phyloP scores from a whole-genome alignment of 2,797 vertebrate genomes.

The Bucorvus abyssinicus region DNA sequence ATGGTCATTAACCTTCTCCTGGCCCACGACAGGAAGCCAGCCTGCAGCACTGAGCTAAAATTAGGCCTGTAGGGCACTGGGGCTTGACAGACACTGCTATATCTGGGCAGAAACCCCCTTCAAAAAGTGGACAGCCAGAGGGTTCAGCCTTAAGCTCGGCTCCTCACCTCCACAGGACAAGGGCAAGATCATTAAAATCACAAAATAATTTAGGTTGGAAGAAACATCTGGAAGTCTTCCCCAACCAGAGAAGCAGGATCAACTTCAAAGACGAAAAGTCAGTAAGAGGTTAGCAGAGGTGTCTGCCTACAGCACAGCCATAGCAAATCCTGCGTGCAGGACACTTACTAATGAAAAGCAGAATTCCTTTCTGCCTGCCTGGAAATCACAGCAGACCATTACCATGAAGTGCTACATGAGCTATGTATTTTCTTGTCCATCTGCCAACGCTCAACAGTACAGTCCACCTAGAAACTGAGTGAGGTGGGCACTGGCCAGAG shows the following conservation, averaged over 20 bases:
- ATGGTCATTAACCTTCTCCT: slow-evolving; percentile 62
- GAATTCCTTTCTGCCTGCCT: not conserved
- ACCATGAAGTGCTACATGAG: not conserved
- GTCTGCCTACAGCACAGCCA: not conserved
- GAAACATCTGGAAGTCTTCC: not conserved
- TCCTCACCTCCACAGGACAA: not conserved
- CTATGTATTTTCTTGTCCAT: not conserved
- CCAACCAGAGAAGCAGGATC: not conserved
- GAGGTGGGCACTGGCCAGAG: not conserved
- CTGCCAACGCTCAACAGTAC: not conserved
- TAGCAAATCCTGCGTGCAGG: not conserved
- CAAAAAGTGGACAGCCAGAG: not conserved
- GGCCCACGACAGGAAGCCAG: slow-evolving; percentile 35
- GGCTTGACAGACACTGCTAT: not conserved
- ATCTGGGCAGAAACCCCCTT: not conserved
- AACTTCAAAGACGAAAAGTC: not conserved
- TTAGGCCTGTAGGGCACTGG: slow-evolving; percentile 52
- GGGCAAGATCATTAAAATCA: not conserved
- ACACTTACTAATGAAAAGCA: not conserved
- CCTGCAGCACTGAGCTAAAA: slow-evolving; percentile 49
- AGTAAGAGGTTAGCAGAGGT: not conserved
- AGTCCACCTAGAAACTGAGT: not conserved
- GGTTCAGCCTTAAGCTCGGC: not conserved
- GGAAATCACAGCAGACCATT: not conserved
- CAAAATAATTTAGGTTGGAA: not conserved